Evolutionary conservation across 2,113 vertebrate species (phyloP).

Genomic region (Ctenomys sociabilis): DNA sequence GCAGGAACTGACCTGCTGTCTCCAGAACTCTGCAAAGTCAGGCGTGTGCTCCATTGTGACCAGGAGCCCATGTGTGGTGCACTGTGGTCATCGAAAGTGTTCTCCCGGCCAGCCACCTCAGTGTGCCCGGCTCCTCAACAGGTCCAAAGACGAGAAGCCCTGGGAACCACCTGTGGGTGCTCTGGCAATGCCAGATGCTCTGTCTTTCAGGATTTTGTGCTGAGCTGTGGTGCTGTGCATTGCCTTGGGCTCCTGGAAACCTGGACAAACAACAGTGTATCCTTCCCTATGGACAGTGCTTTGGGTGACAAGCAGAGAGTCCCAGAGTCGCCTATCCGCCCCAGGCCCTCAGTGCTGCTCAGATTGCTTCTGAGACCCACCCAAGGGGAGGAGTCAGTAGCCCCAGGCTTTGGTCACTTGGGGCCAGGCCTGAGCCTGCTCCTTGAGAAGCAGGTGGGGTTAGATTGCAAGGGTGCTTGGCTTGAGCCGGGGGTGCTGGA

Average conservation of each 20-base stretch:
- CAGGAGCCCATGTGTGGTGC: not conserved
- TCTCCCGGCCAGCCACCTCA: not conserved
- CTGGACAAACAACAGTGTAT: not conserved
- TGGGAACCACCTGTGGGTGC: not conserved
- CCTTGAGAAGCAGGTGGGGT: slow-evolving; percentile 15
- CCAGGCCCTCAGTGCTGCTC: not conserved
- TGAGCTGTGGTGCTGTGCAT: not conserved
- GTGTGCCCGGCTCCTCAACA: not conserved
- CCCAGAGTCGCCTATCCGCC: not conserved
- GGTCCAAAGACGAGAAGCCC: not conserved
- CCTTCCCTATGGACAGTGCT: rapidly evolving
- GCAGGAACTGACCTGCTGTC: not conserved
- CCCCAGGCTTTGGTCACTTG: not conserved
- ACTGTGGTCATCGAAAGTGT: not conserved
- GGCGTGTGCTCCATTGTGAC: not conserved
- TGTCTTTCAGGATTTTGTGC: not conserved
- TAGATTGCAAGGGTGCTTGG: not conserved
- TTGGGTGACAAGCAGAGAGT: not conserved
- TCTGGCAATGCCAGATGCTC: not conserved
- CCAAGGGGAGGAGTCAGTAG: not conserved
- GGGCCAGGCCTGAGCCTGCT: not conserved
- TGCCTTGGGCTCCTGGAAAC: not conserved
- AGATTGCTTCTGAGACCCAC: not conserved
- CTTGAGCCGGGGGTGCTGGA: not conserved
- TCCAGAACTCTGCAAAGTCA: not conserved